phyloP scores from a whole-genome alignment of 2,797 vertebrate genomes.

The Xyrichtys novacula region DNA sequence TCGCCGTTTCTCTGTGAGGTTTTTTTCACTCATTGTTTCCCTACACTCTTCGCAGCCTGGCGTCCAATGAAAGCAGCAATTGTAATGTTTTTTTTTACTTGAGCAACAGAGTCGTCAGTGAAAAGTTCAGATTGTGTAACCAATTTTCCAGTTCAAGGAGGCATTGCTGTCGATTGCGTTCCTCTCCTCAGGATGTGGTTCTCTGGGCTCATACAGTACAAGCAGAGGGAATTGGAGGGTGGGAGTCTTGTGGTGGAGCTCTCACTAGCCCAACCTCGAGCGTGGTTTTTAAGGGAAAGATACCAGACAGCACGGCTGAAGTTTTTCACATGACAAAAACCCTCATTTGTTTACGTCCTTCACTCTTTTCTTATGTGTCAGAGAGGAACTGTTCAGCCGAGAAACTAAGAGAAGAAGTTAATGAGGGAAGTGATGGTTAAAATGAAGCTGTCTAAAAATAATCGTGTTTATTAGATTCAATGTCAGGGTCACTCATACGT shows the following conservation, averaged over 20 bases:
- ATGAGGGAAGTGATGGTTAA: conserved; percentile 60
- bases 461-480: conserved; percentile 60
- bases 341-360: conserved; percentile 80
- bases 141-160: conserved; percentile 87
- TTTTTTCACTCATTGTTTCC: conserved; percentile 81
- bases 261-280: conserved; percentile 76
- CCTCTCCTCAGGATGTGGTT: conserved; percentile 87
- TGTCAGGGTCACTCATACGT: conserved; percentile 67
- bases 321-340: conserved; percentile 84
- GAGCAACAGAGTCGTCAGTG: conserved; percentile 83
- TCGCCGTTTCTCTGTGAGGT: conserved; percentile 73
- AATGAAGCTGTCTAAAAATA: conserved; percentile 69
- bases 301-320: conserved; percentile 80
- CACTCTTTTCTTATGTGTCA: conserved; percentile 63
- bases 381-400: conserved; percentile 53
- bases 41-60: conserved; percentile 76
- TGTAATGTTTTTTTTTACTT: conserved; percentile 87
- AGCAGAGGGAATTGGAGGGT: conserved; percentile 80
- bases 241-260: conserved; percentile 81
- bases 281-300: conserved; percentile 81
- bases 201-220: conserved; percentile 81
- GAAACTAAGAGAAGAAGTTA: conserved; percentile 45
- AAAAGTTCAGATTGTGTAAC: conserved; percentile 89
- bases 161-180: conserved; percentile 81
- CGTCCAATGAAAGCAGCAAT: conserved; percentile 85